A percentile compares a stretch with the other conserved stretches of the same genome.
Evolutionary conservation across 2,888 invertebrate genomes (phyloP).

Genomic region (Phoenoteleia sp.): DNA sequence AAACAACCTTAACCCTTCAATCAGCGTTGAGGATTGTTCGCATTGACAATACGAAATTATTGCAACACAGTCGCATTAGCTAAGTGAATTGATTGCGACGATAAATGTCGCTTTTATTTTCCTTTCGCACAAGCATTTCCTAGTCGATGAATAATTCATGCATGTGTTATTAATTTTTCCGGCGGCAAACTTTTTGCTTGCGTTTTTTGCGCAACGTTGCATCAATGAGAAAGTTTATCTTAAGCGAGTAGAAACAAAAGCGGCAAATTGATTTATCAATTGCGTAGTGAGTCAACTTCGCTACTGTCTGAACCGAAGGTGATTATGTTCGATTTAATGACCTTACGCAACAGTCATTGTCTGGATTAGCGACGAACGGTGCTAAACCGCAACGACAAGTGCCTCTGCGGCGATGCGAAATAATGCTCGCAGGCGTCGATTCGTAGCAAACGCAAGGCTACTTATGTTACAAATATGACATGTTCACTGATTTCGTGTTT

Average conservation of each 20-base stretch:
- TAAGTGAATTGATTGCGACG: background rate
- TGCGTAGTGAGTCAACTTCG: conserved; percentile 33
- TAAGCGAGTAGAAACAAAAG: conserved; percentile 27
- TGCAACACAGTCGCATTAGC: background rate
- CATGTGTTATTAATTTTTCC: background rate
- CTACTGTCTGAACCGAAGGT: conserved; percentile 35
- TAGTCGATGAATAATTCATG: background rate
- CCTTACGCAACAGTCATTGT: conserved; percentile 52
- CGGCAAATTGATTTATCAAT: conserved; percentile 34
- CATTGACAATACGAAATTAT: background rate
- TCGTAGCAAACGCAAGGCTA: conserved; percentile 28
- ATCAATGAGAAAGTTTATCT: conserved; percentile 16
- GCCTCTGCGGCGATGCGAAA: conserved; percentile 33
- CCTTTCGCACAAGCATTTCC: background rate
- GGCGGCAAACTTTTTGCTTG: background rate
- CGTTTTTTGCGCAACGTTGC: background rate
- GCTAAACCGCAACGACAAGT: conserved; percentile 42
- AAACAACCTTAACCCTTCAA: background rate
- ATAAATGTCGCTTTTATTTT: background rate
- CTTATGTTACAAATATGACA: conserved; percentile 43
- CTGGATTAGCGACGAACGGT: conserved; percentile 30
- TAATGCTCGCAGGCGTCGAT: conserved; percentile 27
- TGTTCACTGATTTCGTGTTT: conserved; percentile 1
- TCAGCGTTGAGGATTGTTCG: background rate
- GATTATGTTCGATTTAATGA: conserved; percentile 51